Evolutionary conservation across 2,113 vertebrate species (phyloP).

Genomic region (Hiodon alosoides): DNA sequence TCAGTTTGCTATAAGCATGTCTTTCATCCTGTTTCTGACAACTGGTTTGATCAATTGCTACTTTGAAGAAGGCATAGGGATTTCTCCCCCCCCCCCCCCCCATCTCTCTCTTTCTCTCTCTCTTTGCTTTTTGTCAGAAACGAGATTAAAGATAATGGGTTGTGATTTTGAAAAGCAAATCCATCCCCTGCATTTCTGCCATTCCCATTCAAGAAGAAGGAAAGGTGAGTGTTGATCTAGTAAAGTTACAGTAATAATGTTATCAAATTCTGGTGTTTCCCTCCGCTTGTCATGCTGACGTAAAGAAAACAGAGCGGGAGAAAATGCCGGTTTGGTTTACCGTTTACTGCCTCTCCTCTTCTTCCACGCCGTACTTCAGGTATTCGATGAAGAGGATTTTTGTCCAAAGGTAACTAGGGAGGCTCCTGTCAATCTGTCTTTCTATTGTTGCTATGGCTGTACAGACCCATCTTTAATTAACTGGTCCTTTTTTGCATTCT

Average conservation of each 20-base stretch:
- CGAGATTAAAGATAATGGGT: constrained; percentile 47
- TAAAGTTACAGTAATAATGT: constrained; percentile 39
- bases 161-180: constrained; percentile 38
- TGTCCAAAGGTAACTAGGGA: background rate
- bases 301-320: constrained; percentile 4
- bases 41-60: constrained; percentile 42
- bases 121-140: background rate
- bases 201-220: constrained; percentile 31
- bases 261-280: constrained; percentile 30
- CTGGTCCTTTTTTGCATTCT: no score
- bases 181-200: constrained; percentile 27
- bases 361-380: background rate
- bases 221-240: constrained; percentile 33
- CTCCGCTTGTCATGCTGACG: constrained; percentile 9
- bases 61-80: constrained; percentile 57
- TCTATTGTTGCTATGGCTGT: no score
- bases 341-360: background rate
- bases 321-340: constrained; percentile 3
- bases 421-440: no score
- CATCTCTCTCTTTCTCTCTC: no score
- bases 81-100: constrained; percentile 12
- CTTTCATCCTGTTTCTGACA: constrained; percentile 46
- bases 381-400: background rate
- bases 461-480: no score
- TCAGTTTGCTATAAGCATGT: constrained; percentile 45